Base-by-base conservation (phyloP, 2,113 vertebrate species). In the Ornithorhynchus anatinus region DNA sequence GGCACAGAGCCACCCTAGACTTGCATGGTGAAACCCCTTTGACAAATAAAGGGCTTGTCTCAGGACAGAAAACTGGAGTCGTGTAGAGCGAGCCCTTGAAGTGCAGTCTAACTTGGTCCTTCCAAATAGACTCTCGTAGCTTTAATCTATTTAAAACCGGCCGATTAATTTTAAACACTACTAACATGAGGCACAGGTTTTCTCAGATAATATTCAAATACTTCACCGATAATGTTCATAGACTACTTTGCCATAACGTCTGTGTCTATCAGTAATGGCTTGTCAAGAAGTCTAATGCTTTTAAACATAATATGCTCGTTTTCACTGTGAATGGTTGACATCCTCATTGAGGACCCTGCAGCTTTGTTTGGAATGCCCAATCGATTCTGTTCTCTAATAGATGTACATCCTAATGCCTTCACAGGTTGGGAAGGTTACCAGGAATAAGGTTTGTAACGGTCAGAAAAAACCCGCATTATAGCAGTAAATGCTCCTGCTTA, bases 391-490 rank as follows among this genome's bases (percentile, higher is more conserved):
- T 86, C 85, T 86, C 93, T 95, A 94, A 94, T 84, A 84, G 89
- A 92, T 87, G 63, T 88, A 86, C 92, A 80, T 93, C 90, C 62
- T 91, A 86, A 87, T 82, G 76, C 94, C 90, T 95, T 89, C 93
- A 82, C 95, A 96, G 96, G 94, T 93, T 95, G 93, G 95, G 93
- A 94, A 89, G 82, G 82, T 89, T 82, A 69, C 92, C 92, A 87
- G 90, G 84, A 89, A 72, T 93, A 92, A 96, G 95, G 96, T 97
- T 96, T 94, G 96, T 97, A 93, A 89, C 80, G 17, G 44, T 53
- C 72, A 72, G 50, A 79, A 61, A 72, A 67, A 72, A 38, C 84
- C 80, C 86, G 72, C 76, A 31, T 68, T 33, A n/a, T 22, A 82
- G 85, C 88, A 81, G 1, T 65, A 67, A 37, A 44, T 13, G 81